phyloP scores from a whole-genome alignment of 2,113 vertebrate genomes.

The Antechinus stuartii region DNA sequence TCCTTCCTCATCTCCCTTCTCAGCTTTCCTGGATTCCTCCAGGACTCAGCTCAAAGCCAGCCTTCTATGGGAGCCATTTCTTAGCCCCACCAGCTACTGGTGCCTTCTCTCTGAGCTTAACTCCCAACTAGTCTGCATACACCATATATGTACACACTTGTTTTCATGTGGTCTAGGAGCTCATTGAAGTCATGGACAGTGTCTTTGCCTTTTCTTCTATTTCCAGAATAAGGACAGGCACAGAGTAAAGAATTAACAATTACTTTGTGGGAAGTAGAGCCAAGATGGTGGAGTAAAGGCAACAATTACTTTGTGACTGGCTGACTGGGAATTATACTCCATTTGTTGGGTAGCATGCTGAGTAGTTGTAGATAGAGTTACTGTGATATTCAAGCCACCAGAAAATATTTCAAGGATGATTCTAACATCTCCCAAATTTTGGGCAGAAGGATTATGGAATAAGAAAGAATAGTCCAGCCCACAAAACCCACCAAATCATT shows the following conservation, averaged over 20 bases:
- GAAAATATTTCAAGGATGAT: not conserved
- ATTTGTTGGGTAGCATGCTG: not conserved
- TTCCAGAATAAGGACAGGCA: not conserved
- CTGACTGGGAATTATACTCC: not conserved
- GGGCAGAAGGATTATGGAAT: not conserved
- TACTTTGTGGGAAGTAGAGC: not conserved
- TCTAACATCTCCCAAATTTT: not conserved
- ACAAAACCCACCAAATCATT: not conserved
- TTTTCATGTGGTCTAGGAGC: not conserved
- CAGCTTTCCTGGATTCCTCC: not conserved
- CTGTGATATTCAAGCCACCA: not conserved
- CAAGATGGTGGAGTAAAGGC: no score
- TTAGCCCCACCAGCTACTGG: no score
- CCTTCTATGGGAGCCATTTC: not conserved
- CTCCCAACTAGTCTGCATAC: not conserved
- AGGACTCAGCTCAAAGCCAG: no score
- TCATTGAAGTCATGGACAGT: not conserved
- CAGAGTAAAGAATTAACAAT: not conserved
- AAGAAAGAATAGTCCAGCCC: not conserved
- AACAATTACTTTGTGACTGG: not conserved
- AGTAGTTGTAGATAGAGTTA: not conserved
- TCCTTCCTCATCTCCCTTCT: not conserved
- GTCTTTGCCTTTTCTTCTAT: not conserved
- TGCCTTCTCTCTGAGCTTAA: not conserved
- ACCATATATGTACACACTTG: not conserved